phyloP scores from a whole-genome alignment of 2,797 vertebrate species.

The Poliocrania exsul region DNA sequence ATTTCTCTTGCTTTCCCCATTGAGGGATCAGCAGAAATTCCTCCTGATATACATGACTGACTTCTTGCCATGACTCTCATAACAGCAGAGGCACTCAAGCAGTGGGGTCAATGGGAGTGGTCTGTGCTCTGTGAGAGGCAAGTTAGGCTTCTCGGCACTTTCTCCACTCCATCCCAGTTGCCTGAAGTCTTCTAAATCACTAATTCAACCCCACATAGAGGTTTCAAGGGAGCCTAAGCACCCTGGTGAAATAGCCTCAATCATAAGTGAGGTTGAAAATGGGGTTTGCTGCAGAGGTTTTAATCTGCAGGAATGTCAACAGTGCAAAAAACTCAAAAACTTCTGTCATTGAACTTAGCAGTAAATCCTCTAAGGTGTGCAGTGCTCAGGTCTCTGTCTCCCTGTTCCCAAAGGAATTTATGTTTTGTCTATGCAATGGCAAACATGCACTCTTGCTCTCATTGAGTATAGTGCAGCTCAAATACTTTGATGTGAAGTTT shows the following conservation, averaged over 20 bases:
- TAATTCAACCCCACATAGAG: neutral
- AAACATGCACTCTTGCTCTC: neutral
- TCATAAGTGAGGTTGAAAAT: neutral
- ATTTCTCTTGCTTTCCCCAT: neutral
- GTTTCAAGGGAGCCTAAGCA: neutral
- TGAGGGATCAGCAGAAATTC: neutral
- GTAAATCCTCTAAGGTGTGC: neutral
- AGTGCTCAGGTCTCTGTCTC: neutral
- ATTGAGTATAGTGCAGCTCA: neutral
- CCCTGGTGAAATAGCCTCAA: neutral
- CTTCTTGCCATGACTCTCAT: neutral
- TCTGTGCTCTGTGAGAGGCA: neutral
- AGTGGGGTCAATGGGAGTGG: neutral
- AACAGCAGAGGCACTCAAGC: neutral
- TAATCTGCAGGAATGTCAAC: neutral
- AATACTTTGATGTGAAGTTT: conserved; percentile 32
- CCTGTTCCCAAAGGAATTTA: neutral
- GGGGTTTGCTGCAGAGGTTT: neutral
- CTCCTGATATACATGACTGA: neutral
- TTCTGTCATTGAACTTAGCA: neutral
- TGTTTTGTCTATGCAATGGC: neutral
- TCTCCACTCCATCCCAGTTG: neutral
- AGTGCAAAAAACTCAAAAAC: neutral
- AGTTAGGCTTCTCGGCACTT: conserved; percentile 2
- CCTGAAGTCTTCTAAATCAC: neutral